A percentile compares a stretch with the other conserved stretches of the same genome.
Evolutionary conservation across 1,140 invertebrate species (phyloP).

Genomic region (Halyomorpha halys): DNA sequence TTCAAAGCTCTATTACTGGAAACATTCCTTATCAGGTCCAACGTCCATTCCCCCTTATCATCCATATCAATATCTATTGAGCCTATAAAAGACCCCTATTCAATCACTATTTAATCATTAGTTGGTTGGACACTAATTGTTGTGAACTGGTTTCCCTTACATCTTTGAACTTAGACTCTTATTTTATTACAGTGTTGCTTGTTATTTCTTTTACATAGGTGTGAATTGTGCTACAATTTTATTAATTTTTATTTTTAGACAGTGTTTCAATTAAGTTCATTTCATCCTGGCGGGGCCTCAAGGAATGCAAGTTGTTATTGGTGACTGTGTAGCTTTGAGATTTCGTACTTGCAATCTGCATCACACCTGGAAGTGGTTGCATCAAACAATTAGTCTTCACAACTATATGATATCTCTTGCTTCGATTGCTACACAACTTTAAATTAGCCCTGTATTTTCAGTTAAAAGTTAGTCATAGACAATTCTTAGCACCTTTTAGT

Average conservation of each 20-base stretch:
- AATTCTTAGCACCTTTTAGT: constrained; percentile 4
- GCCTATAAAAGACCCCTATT: too few relatives aligned
- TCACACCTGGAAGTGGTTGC: constrained; percentile 86
- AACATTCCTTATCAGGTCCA: too few relatives aligned
- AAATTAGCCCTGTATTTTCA: constrained; percentile 4
- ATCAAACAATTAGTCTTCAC: constrained; percentile 75
- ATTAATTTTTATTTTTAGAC: constrained; percentile 8
- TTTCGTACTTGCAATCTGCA: constrained; percentile 64
- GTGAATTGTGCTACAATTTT: constrained; percentile 1
- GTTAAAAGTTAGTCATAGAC: neutral
- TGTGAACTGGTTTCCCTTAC: too few relatives aligned
- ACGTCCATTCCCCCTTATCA: too few relatives aligned
- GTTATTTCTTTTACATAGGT: too few relatives aligned
- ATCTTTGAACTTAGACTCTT: too few relatives aligned
- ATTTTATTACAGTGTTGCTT: too few relatives aligned
- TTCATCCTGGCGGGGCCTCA: constrained; percentile 46
- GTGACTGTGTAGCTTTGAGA: constrained; percentile 75
- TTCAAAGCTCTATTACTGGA: too few relatives aligned
- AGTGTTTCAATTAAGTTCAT: constrained; percentile 13
- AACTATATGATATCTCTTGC: constrained; percentile 71
- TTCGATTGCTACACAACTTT: constrained; percentile 35
- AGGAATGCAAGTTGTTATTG: constrained; percentile 71
- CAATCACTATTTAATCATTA: too few relatives aligned
- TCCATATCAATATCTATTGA: too few relatives aligned
- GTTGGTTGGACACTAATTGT: too few relatives aligned